Conservation (phyloP, 2,888 invertebrate species). For the Myopa testacea region DNA sequence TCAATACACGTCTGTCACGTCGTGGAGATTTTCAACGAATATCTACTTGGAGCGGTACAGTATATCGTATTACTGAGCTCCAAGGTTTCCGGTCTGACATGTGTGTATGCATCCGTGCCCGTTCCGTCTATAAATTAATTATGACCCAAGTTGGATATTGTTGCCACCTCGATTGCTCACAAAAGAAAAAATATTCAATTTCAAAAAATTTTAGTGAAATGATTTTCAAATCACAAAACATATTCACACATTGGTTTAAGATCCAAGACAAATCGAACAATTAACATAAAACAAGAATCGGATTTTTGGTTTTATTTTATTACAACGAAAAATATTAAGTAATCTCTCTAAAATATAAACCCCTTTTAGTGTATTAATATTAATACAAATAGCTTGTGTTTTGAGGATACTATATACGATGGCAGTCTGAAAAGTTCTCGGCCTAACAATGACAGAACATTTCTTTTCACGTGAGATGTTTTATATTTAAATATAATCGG, state of each 20-base stretch:
- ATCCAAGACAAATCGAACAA: too few relatives aligned
- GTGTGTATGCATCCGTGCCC: constrained; percentile 12
- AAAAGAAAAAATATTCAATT: neutral
- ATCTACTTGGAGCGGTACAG: constrained; percentile 2
- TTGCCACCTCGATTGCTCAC: constrained; percentile 1
- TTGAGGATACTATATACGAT: neutral
- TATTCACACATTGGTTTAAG: neutral
- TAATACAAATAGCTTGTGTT: too few relatives aligned
- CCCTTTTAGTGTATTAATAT: too few relatives aligned
- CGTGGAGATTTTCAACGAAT: constrained; percentile 29
- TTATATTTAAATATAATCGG: too few relatives aligned
- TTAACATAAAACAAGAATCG: too few relatives aligned
- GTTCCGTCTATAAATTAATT: neutral
- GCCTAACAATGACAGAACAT: too few relatives aligned
- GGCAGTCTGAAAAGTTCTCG: constrained; percentile 1
- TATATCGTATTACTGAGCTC: neutral
- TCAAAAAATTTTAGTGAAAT: neutral
- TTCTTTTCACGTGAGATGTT: too few relatives aligned
- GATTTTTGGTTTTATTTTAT: too few relatives aligned
- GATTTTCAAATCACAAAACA: neutral
- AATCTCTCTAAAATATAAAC: too few relatives aligned
- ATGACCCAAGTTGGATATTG: neutral
- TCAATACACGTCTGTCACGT: constrained; percentile 24
- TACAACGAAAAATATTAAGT: too few relatives aligned
- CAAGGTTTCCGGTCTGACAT: constrained; percentile 18